Base-by-base conservation (phyloP, 2,888 invertebrate genomes). In the Pomacea canaliculata region DNA sequence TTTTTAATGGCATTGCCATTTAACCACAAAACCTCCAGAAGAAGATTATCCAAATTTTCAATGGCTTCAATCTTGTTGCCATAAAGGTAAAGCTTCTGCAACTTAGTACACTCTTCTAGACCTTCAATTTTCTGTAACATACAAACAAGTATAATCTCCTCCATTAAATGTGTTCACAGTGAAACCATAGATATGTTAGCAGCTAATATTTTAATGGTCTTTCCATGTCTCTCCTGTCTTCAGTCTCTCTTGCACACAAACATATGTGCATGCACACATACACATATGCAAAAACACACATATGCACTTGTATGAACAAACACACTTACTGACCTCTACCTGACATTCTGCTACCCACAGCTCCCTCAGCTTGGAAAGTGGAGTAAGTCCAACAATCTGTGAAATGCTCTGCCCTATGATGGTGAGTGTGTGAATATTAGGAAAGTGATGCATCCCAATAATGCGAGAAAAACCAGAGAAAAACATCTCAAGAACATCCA, bases 381-480 rank as follows among this genome's bases (percentile, higher is more conserved):
- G 59, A 37, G 79, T 65, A 18, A 88, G 73, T 16, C 86, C 86
- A 71, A 85, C 84, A 19, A 88, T 83, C 37, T 79, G 81, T 10
- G 81, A 77, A 70, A 89, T 81, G 48, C 81, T 74, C 76, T 88
- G 87, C 70, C 86, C 85, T 73, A 89, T 86, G 13, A 89, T 83
- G 48, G 84, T 83, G 27, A 89, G 84, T 13, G 84, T 85, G 48
- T 83, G 84, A 60, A 91, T 82, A 77, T 89, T 88, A 16, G 90
- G 90, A 81, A 91, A 91, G 72, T 85, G 79, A 59, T 86, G 80
- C 75, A 91, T 82, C 48, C 89, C 88, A 48, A 86, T 79, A 51
- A 91, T 85, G 67, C 85, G 82, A 7, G 90, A 88, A 80, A 85
- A 89, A 4, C 90, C 90, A 51, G 89, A 88, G 82, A 91, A 91